These are phyloP conservation scores for Girardinichthys multiradiatus DNA, from an alignment of 2,113 vertebrate genomes.

Conservation along the genomic window DNA sequence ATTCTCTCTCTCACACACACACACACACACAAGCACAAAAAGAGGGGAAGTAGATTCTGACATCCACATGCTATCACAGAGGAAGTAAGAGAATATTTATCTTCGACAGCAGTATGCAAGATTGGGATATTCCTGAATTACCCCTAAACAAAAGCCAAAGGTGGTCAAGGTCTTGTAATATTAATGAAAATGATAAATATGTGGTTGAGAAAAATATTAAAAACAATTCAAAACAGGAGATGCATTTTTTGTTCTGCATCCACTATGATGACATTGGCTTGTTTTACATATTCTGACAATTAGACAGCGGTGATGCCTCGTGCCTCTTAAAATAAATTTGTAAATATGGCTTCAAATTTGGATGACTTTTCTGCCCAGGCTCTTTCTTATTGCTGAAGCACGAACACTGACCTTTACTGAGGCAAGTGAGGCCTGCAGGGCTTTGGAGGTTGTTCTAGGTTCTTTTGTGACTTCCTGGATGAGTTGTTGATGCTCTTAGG, in stretches of 20 bases:
- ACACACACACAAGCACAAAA: not conserved
- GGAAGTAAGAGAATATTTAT: constrained; percentile 33
- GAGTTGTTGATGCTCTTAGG: too few relatives aligned
- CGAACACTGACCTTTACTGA: too few relatives aligned
- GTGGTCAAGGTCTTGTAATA: not conserved
- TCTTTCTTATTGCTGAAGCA: too few relatives aligned
- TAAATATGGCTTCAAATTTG: too few relatives aligned
- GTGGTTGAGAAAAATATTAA: not conserved
- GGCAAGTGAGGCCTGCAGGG: too few relatives aligned
- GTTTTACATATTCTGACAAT: not conserved
- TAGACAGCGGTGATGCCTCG: not conserved
- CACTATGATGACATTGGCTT: not conserved
- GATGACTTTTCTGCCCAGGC: too few relatives aligned
- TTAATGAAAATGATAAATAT: not conserved
- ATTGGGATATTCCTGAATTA: constrained; percentile 32
- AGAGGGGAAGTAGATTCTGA: not conserved
- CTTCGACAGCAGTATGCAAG: not conserved
- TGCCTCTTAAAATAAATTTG: too few relatives aligned
- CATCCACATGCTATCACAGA: constrained; percentile 6
- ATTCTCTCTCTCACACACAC: not conserved
- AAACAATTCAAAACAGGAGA: not conserved
- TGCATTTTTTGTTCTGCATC: not conserved
- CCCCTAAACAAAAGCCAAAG: not conserved
- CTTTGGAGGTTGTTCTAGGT: too few relatives aligned
- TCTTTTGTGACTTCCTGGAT: too few relatives aligned